Evolutionary conservation across 2,888 invertebrate species (phyloP), one percentile per base, ranked within the genome.

Genomic region (Ophion obscuratus): DNA sequence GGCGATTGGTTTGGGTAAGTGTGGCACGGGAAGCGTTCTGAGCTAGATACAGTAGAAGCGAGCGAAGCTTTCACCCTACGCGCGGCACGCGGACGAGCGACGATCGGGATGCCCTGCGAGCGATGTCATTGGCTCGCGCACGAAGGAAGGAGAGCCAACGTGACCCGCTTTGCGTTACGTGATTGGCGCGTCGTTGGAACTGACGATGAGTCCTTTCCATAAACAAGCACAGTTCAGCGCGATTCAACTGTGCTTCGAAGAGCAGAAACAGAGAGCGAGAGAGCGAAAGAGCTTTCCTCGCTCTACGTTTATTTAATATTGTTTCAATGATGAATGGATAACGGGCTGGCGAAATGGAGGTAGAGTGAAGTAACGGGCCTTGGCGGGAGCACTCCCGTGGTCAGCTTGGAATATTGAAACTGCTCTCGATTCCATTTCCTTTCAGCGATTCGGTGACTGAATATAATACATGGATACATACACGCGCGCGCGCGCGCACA

Each of bases 311-410:
- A 85, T 85, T 80, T 85, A 85, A 85, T 85, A 85, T 83, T 79
- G 79, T 80, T 83, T 80, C 85, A 67, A 85, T 85, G 85, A 85
- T 85, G 75, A 80, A 85, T 85, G 83, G 85, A 85, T 71, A 75
- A 76, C 71, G 53, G 79, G 47, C 36, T 71, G 47, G 67, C 7
- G 74, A 36, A 53, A 66, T 66, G 40, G 24, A 70, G 61, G 44
- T 47, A 57, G 47, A 68, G 75, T 44, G 75, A 27, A 47, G 67
- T 27, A 53, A 11, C 57, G 71, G 59, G n/a, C 75, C 9, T 71
- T 61, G 78, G 44, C 47, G 68, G 47, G 57, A 68, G 62, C 61
- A 59, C 47, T 61, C 61, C 27, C 2, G 84, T 57, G 84, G 84
- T 81, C 81, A 81, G 81, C 75, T 84, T 81, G 76, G 77, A 86